These are phyloP conservation scores for Ganaspis sp. DNA, from an alignment of 1,140 invertebrate species.

Conservation along the genomic window DNA sequence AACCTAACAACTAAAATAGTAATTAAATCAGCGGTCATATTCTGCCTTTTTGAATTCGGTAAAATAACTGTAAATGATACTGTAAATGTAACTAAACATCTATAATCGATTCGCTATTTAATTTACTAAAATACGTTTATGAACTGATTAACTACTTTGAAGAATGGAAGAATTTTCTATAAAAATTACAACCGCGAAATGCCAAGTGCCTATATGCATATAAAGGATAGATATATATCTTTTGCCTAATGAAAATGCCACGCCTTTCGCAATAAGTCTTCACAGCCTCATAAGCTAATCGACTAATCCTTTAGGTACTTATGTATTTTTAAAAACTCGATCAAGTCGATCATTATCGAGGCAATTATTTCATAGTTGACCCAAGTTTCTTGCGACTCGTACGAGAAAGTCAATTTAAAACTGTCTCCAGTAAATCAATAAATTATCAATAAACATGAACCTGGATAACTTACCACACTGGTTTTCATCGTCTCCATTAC, in stretches of 20 bases:
- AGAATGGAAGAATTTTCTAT: background rate
- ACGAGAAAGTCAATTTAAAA: conserved; percentile 12
- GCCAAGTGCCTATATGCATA: background rate
- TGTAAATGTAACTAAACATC: background rate
- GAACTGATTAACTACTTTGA: background rate
- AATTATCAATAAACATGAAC: background rate
- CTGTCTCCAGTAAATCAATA: background rate
- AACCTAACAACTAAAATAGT: no score
- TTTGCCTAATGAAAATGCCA: conserved; percentile 25
- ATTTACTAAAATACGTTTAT: background rate
- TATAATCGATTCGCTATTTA: background rate
- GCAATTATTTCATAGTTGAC: background rate
- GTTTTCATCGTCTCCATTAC: conserved; percentile 79
- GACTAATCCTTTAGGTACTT: background rate
- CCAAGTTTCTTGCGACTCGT: background rate
- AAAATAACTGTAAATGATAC: no score
- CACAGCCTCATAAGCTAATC: conserved; percentile 5
- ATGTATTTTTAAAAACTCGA: background rate
- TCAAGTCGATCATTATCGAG: background rate
- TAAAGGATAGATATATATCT: background rate
- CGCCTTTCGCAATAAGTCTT: conserved; percentile 14
- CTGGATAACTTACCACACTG: conserved; percentile 77
- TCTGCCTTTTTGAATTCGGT: no score
- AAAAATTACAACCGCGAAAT: background rate
- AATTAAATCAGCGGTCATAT: no score